Base-by-base conservation (phyloP, 2,888 invertebrate genomes). In the Acheta domesticus region DNA sequence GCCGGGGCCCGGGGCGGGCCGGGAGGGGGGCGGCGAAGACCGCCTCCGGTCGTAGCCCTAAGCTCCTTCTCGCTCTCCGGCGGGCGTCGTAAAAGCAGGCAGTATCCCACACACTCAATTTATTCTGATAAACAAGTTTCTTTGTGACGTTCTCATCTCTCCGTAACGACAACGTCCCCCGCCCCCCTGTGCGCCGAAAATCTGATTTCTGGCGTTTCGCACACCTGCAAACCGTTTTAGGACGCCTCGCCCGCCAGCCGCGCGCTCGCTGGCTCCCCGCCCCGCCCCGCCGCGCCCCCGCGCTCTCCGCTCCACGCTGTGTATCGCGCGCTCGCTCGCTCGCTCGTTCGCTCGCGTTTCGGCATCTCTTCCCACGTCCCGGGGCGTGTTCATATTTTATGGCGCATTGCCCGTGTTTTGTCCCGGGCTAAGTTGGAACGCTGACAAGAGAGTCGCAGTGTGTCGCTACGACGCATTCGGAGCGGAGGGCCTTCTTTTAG, bases 41-140 rank as follows among this genome's bases (percentile, higher is more conserved):
- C 62, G 62, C n/a, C n/a, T 14, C n/a, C 62, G 62, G 36, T 19
- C 62, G n/a, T 62, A 19, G 62, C 62, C 62, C 36, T 14, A 62
- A 14, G 62, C 62, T 62, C 16, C 16, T 62, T 62, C 12, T 62
- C 62, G 36, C 36, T 62, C 62, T 62, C 62, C 62, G 14, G 16
- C n/a, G 62, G 62, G 62, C 62, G 16, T 62, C 62, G 62, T 62
- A 62, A 62, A 62, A 62, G 62, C 62, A 62, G 16, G 62, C 62
- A 19, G 62, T 62, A 62, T 62, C n/a, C 62, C 62, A 62, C 62
- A 62, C 62, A 62, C 62, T 62, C 62, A 62, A 62, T 62, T 62
- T 62, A 62, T 62, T 62, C 62, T 62, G 62, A 62, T 62, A 62
- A 62, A 62, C 62, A 62, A 62, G 62, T 62, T 62, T 62, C 62